Evolutionary conservation across 2,113 vertebrate genomes (phyloP).

Genomic region (Callocephalon fimbriatum): DNA sequence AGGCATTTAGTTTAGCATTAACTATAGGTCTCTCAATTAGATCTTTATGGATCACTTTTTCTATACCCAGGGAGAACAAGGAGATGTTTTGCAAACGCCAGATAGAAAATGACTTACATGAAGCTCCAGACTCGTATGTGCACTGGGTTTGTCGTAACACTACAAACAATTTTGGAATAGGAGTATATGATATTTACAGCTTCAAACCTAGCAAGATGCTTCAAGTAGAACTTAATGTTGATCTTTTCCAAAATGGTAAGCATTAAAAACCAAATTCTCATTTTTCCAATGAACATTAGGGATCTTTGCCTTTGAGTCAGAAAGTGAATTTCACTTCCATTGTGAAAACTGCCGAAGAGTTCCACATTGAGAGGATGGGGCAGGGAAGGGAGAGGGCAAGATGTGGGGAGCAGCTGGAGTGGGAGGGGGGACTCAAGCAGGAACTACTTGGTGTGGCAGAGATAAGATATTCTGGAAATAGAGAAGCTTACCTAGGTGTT

Average conservation of each 20-base stretch:
- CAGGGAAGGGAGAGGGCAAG: neutral
- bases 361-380: neutral
- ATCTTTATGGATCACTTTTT: neutral
- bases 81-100: conserved; percentile 45
- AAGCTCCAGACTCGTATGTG: neutral
- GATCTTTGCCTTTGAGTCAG: neutral
- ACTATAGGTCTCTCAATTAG: neutral
- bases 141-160: conserved; percentile 41
- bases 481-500: neutral
- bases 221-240: conserved; percentile 21
- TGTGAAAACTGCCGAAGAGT: neutral
- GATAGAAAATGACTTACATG: neutral
- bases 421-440: neutral
- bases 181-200: neutral
- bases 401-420: neutral
- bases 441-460: neutral
- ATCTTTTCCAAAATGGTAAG: conserved; percentile 75
- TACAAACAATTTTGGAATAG: accelerated
- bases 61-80: neutral
- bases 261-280: neutral
- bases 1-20: neutral
- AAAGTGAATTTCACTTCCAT: neutral
- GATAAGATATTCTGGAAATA: neutral
- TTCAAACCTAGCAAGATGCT: conserved; percentile 65
- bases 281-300: neutral